phyloP scores from a whole-genome alignment of 92 coral and sea anemone genomes.

The Galaxea fascicularis region DNA sequence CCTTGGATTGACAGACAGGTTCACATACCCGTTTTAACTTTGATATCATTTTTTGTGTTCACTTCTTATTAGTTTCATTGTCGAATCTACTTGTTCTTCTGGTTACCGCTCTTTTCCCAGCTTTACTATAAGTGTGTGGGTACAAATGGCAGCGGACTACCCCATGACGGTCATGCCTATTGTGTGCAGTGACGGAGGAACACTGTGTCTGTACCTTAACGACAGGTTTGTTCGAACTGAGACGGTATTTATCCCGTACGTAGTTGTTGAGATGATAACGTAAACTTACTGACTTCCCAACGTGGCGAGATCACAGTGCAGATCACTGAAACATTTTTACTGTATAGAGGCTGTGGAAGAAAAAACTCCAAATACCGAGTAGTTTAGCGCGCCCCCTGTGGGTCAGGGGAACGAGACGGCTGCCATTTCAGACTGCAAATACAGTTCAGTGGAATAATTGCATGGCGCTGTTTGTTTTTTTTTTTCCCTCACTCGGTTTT shows the following conservation, averaged over 20 bases:
- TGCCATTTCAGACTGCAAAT: too few relatives aligned
- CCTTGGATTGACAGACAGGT: slow-evolving; percentile 88
- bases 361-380: too few relatives aligned
- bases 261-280: too few relatives aligned
- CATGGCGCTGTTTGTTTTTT: not conserved
- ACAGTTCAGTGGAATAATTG: too few relatives aligned
- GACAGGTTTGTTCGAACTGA: slow-evolving; percentile 89
- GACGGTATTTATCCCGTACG: not conserved
- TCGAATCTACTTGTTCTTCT: not conserved
- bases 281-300: too few relatives aligned
- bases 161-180: slow-evolving; percentile 82
- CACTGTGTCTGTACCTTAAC: slow-evolving; percentile 82
- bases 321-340: too few relatives aligned
- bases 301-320: too few relatives aligned
- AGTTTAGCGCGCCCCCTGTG: too few relatives aligned
- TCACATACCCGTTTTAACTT: not conserved
- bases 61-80: not conserved
- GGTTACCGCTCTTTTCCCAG: slow-evolving; percentile 27
- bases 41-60: not conserved
- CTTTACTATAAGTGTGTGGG: slow-evolving; percentile 97
- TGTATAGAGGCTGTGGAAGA: too few relatives aligned
- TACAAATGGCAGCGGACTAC: slow-evolving; percentile 80
- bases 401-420: too few relatives aligned
- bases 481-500: too few relatives aligned
- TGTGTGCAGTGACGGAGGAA: slow-evolving; percentile 83